A percentile compares a stretch with the other conserved stretches of the same genome.
phyloP scores from a whole-genome alignment of 2,888 invertebrate species.

The Crepidodera aurea region DNA sequence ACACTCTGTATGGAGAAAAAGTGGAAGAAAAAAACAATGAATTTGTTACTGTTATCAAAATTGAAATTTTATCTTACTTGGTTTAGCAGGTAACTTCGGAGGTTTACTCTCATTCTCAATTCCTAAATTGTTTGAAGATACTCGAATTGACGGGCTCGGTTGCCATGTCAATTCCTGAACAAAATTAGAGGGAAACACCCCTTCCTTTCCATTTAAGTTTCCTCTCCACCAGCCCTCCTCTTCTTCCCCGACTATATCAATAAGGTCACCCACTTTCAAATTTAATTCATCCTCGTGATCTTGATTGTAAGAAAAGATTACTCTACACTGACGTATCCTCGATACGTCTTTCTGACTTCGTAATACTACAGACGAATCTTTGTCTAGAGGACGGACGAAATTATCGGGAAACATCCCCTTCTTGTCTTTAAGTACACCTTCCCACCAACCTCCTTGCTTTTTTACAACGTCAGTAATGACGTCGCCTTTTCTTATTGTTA shows the following conservation, averaged over 20 bases:
- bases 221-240: conserved; percentile 97
- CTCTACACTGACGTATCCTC: conserved; percentile 76
- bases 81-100: conserved; percentile 80
- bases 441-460: conserved; percentile 89
- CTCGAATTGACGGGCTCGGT: conserved; percentile 44
- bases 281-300: conserved; percentile 93
- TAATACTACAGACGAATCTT: conserved; percentile 47
- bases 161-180: conserved; percentile 66
- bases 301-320: conserved; percentile 90
- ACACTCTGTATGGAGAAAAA: too few relatives aligned
- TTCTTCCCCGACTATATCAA: conserved; percentile 90
- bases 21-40: too few relatives aligned
- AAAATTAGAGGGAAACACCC: conserved; percentile 97
- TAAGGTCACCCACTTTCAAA: conserved; percentile 85
- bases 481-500: conserved; percentile 84
- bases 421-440: conserved; percentile 82
- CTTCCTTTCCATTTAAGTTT: conserved; percentile 78
- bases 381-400: conserved; percentile 74
- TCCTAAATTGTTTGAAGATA: conserved; percentile 33
- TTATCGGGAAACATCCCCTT: conserved; percentile 94
- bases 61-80: conserved; percentile 71
- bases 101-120: conserved; percentile 59
- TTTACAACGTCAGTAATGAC: conserved; percentile 81
- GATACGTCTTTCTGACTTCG: conserved; percentile 55
- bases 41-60: too few relatives aligned